Evolutionary conservation across 2,113 vertebrate species (phyloP).

Genomic region (Alosa alosa): DNA sequence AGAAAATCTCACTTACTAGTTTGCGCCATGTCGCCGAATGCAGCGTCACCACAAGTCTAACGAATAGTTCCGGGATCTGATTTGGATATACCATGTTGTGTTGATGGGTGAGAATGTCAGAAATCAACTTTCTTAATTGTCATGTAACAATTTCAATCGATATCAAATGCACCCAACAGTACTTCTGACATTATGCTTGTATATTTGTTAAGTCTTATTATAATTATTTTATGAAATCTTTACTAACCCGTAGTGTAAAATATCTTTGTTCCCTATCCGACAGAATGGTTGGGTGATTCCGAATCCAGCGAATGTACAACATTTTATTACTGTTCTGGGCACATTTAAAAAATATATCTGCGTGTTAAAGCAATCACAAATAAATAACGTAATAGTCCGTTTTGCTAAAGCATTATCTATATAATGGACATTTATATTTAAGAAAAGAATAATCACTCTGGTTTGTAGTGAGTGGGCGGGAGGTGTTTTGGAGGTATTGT

Average conservation of each 20-base stretch:
- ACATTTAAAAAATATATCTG: not conserved
- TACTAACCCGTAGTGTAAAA: not conserved
- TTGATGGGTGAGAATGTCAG: not conserved
- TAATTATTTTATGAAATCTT: not conserved
- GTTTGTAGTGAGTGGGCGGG: slow-evolving; percentile 13
- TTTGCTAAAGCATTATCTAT: not conserved
- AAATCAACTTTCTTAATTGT: not conserved
- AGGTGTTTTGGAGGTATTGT: slow-evolving; percentile 42
- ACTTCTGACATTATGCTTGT: not conserved
- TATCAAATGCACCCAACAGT: not conserved
- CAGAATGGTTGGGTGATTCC: not conserved
- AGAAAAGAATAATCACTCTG: not conserved
- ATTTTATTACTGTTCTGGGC: not conserved
- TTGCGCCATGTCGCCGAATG: slow-evolving; percentile 74
- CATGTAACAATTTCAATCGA: not conserved
- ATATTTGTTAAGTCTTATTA: not conserved
- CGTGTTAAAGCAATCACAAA: not conserved
- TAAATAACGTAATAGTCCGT: not conserved
- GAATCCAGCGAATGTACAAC: not conserved
- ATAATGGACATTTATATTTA: not conserved
- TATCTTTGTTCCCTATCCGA: not conserved
- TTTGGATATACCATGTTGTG: not conserved
- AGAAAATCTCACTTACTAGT: slow-evolving; percentile 60
- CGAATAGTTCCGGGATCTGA: slow-evolving; percentile 64
- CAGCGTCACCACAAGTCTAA: slow-evolving; percentile 70